Conservation (phyloP, 2,888 invertebrate species). For the Oscheius sp. region DNA sequence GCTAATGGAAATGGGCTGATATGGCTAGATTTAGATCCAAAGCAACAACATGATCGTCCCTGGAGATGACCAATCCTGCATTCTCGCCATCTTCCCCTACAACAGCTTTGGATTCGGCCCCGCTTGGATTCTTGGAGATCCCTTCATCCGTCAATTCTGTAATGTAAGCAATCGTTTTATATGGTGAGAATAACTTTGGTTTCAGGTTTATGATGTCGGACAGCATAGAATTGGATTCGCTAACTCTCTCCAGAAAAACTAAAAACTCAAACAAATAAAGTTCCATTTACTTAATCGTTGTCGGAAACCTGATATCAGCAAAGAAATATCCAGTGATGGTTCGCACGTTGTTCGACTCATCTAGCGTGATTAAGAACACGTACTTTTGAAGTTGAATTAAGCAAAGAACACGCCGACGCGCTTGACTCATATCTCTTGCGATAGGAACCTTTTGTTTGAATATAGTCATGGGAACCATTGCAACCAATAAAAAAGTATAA, state of each 20-base stretch:
- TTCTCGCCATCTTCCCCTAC: conserved; percentile 53
- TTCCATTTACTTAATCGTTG: background rate
- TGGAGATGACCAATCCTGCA: conserved; percentile 46
- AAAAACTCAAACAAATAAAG: conserved; percentile 1
- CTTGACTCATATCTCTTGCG: conserved; percentile 7
- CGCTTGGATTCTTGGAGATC: conserved; percentile 55
- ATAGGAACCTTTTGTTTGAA: background rate
- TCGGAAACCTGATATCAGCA: no score
- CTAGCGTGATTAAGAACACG: background rate
- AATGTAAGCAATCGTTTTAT: conserved; percentile 34
- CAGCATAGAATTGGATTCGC: conserved; percentile 55
- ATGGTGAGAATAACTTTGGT: background rate
- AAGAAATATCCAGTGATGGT: no score
- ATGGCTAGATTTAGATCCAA: conserved; percentile 6
- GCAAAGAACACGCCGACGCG: conserved; percentile 3
- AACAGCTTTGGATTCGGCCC: conserved; percentile 49
- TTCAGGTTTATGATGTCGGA: conserved; percentile 52
- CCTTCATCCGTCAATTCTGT: conserved; percentile 55
- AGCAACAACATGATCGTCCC: conserved; percentile 29
- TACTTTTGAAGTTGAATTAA: background rate
- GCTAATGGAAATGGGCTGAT: background rate
- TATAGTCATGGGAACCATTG: conserved; percentile 12
- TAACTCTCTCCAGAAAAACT: conserved; percentile 45
- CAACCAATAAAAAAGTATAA: background rate
- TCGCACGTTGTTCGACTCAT: background rate